A percentile compares a stretch with the other conserved stretches of the same genome.
phyloP scores from a whole-genome alignment of 2,113 vertebrate genomes.

The Poecile atricapillus region DNA sequence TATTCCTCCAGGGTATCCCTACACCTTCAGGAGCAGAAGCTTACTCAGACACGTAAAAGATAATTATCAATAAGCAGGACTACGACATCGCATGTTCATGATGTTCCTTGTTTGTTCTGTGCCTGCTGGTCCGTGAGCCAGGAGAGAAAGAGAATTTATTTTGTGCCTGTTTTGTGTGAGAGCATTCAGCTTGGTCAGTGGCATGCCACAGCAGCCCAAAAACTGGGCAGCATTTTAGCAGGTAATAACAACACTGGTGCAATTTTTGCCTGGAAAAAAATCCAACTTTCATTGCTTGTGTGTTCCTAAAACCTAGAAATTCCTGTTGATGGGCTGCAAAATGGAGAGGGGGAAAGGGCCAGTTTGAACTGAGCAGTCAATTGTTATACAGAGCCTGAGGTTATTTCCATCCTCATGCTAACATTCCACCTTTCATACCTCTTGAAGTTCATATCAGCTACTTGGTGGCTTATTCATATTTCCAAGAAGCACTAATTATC shows the following conservation, averaged over 20 bases:
- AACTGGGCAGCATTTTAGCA: neutral
- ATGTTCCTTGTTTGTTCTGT: neutral
- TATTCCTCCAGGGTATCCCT: slow-evolving; percentile 69
- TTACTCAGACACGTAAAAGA: slow-evolving; percentile 69
- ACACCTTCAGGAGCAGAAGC: slow-evolving; percentile 67
- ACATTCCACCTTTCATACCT: neutral
- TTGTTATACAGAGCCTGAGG: neutral
- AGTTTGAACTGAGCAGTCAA: neutral
- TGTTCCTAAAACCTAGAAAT: neutral
- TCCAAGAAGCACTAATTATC: neutral
- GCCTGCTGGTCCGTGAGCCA: neutral
- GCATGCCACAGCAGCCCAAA: neutral
- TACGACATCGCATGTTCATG: neutral
- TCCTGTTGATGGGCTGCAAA: neutral
- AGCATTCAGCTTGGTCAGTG: neutral
- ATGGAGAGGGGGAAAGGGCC: neutral
- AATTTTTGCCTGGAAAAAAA: neutral
- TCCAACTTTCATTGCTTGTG: neutral
- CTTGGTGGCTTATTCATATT: neutral
- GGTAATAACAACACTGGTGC: neutral
- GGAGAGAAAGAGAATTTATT: neutral
- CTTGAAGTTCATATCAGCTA: neutral
- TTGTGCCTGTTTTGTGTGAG: neutral
- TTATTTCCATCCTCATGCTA: neutral
- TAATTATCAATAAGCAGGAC: slow-evolving; percentile 71